Evolutionary conservation across 2,797 vertebrate species (phyloP), one percentile per base, ranked within the genome.

Genomic region (Catharus ustulatus): DNA sequence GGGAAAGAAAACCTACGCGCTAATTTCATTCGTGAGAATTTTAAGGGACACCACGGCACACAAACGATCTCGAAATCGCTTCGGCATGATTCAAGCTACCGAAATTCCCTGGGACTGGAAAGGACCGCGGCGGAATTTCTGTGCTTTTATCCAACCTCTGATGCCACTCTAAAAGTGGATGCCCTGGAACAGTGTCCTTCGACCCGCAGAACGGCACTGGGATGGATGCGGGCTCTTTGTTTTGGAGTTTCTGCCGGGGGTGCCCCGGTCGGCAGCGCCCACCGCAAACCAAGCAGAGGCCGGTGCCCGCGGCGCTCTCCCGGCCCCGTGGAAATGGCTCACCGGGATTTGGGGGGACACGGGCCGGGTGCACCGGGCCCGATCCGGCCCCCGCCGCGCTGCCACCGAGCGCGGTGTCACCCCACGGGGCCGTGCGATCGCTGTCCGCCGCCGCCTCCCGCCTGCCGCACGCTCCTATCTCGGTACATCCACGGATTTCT

Each of bases 21-120:
- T 84, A 64, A 72, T 97, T 96, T 89, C 68, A 91, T 87, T 94
- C 15, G 42, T 10, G 62, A 93, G 48, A 79, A 94, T 93, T 92
- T 84, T 84, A 93, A 90, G 76, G 62, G 54, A 58, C 91, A 92
- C 49, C 57, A 61, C 64, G 26, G 73, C 64, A 45, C 55, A 76
- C 59, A 73, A 87, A 91, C 62, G 80, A 75, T 27, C 88, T 94
- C 54, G 49, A 91, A 96, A 94, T 87, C 16, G 78, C 85, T 89
- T 81, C 86, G 42, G 21, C 74, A 24, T 81, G 54, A 77, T 66
- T 36, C 77, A 88, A 57, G 57, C 89, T 15, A 48, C 34, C 23
- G 43, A 67, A 67, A 58, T 93, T 96, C 63, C 38, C 62, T 71
- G 72, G 29, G 49, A 82, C 62, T 68, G 46, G 73, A 36, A 79